Evolutionary conservation across 2,113 vertebrate genomes (phyloP).

Genomic region (Serilophus lunatus): DNA sequence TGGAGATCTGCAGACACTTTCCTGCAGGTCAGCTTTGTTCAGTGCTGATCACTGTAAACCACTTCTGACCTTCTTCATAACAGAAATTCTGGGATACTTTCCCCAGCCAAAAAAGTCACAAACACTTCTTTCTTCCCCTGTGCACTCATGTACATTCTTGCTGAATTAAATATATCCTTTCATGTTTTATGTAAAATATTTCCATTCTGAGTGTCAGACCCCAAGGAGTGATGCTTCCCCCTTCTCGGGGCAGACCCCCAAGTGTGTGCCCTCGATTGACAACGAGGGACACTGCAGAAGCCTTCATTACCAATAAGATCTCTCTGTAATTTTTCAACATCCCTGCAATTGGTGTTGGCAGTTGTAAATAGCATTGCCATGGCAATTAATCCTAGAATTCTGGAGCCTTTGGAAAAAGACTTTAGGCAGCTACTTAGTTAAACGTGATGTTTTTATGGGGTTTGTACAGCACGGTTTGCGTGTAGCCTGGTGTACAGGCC

Average conservation of each 20-base stretch:
- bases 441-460: neutral
- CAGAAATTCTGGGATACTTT: neutral
- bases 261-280: accelerated
- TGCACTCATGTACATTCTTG: accelerated
- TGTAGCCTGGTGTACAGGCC: neutral
- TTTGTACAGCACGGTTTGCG: neutral
- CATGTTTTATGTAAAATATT: neutral
- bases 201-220: neutral
- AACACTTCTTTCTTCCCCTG: neutral
- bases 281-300: neutral
- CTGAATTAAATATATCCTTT: neutral
- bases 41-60: neutral
- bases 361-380: neutral
- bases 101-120: neutral
- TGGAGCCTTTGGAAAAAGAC: conserved; percentile 2
- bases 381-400: conserved; percentile 34
- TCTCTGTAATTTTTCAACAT: neutral
- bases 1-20: neutral
- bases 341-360: neutral
- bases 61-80: neutral
- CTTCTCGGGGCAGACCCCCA: neutral
- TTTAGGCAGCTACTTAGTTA: neutral
- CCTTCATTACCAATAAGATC: neutral
- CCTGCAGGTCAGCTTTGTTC: neutral
- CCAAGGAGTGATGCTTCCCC: neutral